Evolutionary conservation across 2,797 vertebrate genomes (phyloP), one percentile per base, ranked within the genome.

Genomic region (Channallabes apus): DNA sequence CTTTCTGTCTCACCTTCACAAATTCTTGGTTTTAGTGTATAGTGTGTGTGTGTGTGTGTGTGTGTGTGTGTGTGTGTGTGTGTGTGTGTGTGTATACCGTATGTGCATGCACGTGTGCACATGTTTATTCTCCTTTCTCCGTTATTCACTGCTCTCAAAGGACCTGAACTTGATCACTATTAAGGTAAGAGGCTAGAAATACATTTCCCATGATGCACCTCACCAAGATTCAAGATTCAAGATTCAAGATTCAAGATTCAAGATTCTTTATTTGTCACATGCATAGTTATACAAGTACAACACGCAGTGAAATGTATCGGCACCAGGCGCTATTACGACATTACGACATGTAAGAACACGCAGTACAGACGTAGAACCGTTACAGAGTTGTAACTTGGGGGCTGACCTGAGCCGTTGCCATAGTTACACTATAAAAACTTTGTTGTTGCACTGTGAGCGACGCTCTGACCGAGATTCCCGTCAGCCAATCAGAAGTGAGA

Each of bases 131-230:
- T 82, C 38, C 38, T 86, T 15, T 84, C 35, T 88, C 80, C 86
- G 67, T 88, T 59, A 67, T 67, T 82, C 56, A 80, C 83, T 89
- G 84, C 91, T 73, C 87, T 88, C 86, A 69, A 90, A 94, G 94
- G 94, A 95, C 76, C 89, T 92, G 8, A 88, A 80, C 89, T 86
- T 92, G 38, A 56, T 89, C 84, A 91, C 90, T 81, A 85, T 90
- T 29, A 92, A 93, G 94, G 93, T 95, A 94, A 93, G 85, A n/a
- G 6, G n/a, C 14, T 81, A 32, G 61, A 56, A 27, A 12, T 41
- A 15, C 56, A 38, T 67, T 81, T 67, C 59, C 78, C 78, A 65
- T 27, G 58, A 65, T 58, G 68, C 73, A 56, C 72, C 17, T 54
- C 46, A 11, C 1, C 61, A 18, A 14, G 6, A n/a, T n/a, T n/a